phyloP scores from a whole-genome alignment of 2,113 vertebrate genomes.

The Pipa parva region DNA sequence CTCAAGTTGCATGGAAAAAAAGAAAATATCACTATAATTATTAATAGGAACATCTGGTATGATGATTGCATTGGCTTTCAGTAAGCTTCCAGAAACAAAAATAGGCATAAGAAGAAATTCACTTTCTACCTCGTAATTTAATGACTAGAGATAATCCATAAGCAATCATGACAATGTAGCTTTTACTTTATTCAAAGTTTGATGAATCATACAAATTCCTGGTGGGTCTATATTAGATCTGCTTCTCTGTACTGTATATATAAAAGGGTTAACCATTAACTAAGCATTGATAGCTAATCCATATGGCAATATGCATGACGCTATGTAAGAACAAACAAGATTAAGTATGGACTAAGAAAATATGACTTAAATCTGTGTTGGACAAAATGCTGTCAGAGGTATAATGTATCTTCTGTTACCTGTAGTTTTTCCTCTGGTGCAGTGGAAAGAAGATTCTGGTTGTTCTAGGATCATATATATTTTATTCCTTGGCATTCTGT shows the following conservation, averaged over 20 bases:
- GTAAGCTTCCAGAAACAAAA: neutral
- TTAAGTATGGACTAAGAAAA: neutral
- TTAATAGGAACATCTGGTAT: slow-evolving; percentile 16
- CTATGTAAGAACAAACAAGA: neutral
- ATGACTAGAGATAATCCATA: neutral
- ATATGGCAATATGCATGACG: neutral
- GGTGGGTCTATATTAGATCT: neutral
- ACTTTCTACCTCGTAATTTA: neutral
- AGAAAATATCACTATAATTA: slow-evolving; percentile 18
- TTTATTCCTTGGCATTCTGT: too few relatives aligned
- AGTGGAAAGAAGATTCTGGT: too few relatives aligned
- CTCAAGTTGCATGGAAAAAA: slow-evolving; percentile 23
- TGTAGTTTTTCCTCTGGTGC: too few relatives aligned
- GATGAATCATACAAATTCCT: neutral
- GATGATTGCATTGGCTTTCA: neutral
- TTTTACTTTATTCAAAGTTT: neutral
- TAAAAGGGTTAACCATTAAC: neutral
- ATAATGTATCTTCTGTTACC: too few relatives aligned
- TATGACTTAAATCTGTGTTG: too few relatives aligned
- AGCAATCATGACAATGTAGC: neutral
- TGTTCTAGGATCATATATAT: too few relatives aligned
- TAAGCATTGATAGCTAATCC: neutral
- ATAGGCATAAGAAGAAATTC: neutral
- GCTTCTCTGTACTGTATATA: neutral
- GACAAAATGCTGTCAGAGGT: too few relatives aligned